Evolutionary conservation across 2,888 invertebrate species (phyloP).

Genomic region (Eristalis tenax): DNA sequence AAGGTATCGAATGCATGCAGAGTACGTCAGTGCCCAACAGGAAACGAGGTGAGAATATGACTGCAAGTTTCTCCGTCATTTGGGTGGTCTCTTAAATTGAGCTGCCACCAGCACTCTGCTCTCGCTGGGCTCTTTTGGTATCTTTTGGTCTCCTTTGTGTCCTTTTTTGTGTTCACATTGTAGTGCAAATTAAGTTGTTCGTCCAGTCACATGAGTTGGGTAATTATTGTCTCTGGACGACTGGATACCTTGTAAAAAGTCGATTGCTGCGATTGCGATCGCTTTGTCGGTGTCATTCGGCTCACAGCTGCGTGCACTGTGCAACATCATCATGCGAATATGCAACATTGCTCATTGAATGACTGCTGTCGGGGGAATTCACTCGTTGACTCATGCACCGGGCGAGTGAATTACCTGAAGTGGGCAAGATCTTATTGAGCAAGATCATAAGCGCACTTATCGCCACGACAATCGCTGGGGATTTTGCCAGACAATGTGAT

Average conservation of each 20-base stretch:
- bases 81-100: conserved; percentile 57
- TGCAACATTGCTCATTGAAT: conserved; percentile 19
- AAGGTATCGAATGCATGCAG: conserved; percentile 65
- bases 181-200: conserved; percentile 60
- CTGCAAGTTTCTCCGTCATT: conserved; percentile 35
- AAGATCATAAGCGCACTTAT: neutral
- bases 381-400: conserved; percentile 48
- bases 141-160: neutral
- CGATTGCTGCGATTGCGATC: conserved; percentile 25
- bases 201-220: conserved; percentile 45
- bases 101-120: conserved; percentile 31
- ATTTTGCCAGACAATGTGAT: conserved; percentile 22
- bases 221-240: conserved; percentile 49
- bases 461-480: conserved; percentile 4
- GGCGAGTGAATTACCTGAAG: conserved; percentile 60
- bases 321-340: conserved; percentile 28
- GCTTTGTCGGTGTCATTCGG: conserved; percentile 42
- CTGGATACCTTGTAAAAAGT: conserved; percentile 29
- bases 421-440: neutral
- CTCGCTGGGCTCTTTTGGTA: neutral
- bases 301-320: conserved; percentile 43
- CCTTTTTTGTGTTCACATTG: neutral
- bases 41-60: conserved; percentile 68
- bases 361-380: conserved; percentile 19
- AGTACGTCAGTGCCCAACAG: conserved; percentile 60